These are phyloP conservation scores for Opisthograptis luteolata DNA, from an alignment of 2,888 invertebrate genomes.

Conservation along the genomic window DNA sequence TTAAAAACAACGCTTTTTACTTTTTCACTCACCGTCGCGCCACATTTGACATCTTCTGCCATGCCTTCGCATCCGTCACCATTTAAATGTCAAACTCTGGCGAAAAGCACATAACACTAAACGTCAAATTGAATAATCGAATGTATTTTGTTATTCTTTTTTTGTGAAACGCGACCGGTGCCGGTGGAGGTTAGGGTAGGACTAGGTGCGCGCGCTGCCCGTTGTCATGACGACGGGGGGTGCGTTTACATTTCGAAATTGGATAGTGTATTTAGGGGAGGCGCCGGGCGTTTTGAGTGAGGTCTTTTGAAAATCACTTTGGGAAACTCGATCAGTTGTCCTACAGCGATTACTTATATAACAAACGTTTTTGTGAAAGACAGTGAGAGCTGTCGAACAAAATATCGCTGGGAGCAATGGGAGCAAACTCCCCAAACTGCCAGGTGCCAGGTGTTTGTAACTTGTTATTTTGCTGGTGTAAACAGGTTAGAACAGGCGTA, in stretches of 20 bases:
- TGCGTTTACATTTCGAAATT: conserved; percentile 22
- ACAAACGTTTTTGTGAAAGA: too few relatives aligned
- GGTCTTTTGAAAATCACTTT: conserved; percentile 4
- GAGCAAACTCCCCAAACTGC: too few relatives aligned
- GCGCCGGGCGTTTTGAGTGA: neutral
- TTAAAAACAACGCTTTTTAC: too few relatives aligned
- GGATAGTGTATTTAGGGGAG: conserved; percentile 8
- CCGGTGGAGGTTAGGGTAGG: conserved; percentile 48
- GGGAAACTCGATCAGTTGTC: neutral
- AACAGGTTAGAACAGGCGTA: too few relatives aligned
- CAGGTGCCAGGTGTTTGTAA: too few relatives aligned
- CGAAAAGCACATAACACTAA: neutral
- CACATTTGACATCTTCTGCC: conserved; percentile 67
- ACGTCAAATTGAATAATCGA: conserved; percentile 14
- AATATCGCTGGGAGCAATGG: too few relatives aligned
- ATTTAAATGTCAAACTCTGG: conserved; percentile 27
- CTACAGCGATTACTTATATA: neutral
- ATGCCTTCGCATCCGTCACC: conserved; percentile 43
- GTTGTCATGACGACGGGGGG: conserved; percentile 63
- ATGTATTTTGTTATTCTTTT: conserved; percentile 53
- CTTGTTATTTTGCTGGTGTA: too few relatives aligned
- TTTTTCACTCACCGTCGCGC: conserved; percentile 67
- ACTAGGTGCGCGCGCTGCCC: conserved; percentile 79
- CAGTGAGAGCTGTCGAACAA: too few relatives aligned
- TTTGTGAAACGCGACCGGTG: conserved; percentile 58